A percentile compares a stretch with the other conserved stretches of the same genome.
These are phyloP conservation scores for Xenopus borealis DNA, from an alignment of 2,113 vertebrate genomes.

Conservation along the genomic window DNA sequence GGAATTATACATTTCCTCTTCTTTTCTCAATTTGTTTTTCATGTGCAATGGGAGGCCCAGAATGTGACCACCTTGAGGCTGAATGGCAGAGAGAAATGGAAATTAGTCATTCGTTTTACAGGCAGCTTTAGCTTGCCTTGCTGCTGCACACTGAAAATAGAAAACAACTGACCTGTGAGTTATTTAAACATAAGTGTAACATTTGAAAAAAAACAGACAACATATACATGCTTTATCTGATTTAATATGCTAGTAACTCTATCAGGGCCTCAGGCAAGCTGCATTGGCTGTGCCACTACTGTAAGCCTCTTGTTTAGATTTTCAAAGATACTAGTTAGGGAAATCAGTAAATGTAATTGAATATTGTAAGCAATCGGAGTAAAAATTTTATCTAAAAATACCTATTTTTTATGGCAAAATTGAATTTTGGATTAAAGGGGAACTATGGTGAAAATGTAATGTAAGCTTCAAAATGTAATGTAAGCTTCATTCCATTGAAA, in stretches of 20 bases:
- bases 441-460: no score
- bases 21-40: conserved; percentile 23
- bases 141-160: conserved; percentile 45
- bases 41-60: neutral
- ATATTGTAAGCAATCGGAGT: neutral
- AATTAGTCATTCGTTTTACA: conserved; percentile 60
- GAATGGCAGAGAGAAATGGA: conserved; percentile 40
- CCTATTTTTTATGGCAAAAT: no score
- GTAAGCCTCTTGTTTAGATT: conserved; percentile 20
- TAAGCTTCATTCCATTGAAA: no score
- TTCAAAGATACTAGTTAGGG: conserved; percentile 24
- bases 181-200: conserved; percentile 57
- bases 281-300: conserved; percentile 6
- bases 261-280: conserved; percentile 45
- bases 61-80: conserved; percentile 45
- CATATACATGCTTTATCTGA: conserved; percentile 39
- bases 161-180: conserved; percentile 55
- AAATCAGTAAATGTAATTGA: neutral
- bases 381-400: neutral
- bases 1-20: conserved; percentile 14
- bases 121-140: conserved; percentile 52
- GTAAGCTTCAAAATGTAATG: no score
- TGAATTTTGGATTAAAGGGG: no score
- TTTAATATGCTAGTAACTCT: conserved; percentile 51
- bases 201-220: conserved; percentile 48